phyloP scores from a whole-genome alignment of 2,797 vertebrate species.

The Syngnathus rostellatus region DNA sequence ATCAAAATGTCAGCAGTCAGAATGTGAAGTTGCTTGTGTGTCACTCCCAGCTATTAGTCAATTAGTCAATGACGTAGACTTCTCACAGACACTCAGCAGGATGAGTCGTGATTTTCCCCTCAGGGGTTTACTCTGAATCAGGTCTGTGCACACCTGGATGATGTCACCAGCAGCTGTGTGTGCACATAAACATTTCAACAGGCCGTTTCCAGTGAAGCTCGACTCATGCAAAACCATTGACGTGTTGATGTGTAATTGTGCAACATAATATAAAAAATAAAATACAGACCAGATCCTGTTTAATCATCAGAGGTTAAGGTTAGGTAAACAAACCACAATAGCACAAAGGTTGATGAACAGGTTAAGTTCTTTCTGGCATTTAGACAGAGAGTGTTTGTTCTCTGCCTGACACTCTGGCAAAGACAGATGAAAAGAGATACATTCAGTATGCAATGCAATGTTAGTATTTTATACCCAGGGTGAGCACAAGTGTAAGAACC shows the following conservation, averaged over 20 bases:
- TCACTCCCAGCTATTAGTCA: conserved; percentile 11
- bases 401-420: no score
- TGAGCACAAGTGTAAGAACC: no score
- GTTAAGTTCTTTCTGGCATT: neutral
- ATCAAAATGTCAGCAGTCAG: neutral
- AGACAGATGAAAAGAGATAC: no score
- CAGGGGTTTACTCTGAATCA: conserved; percentile 28
- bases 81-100: neutral
- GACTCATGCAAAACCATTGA: neutral
- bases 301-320: neutral
- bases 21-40: neutral
- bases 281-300: neutral
- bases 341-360: neutral
- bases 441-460: no score
- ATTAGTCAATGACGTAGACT: neutral
- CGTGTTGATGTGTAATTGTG: neutral
- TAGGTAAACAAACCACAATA: neutral
- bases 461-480: no score
- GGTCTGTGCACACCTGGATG: conserved; percentile 34
- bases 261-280: neutral
- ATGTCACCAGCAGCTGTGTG: conserved; percentile 11
- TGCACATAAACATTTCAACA: conserved; percentile 13
- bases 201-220: neutral
- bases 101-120: conserved; percentile 4
- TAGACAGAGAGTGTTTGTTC: neutral